Conservation (phyloP, 2,797 vertebrate species). For the Aldrovandia affinis region DNA sequence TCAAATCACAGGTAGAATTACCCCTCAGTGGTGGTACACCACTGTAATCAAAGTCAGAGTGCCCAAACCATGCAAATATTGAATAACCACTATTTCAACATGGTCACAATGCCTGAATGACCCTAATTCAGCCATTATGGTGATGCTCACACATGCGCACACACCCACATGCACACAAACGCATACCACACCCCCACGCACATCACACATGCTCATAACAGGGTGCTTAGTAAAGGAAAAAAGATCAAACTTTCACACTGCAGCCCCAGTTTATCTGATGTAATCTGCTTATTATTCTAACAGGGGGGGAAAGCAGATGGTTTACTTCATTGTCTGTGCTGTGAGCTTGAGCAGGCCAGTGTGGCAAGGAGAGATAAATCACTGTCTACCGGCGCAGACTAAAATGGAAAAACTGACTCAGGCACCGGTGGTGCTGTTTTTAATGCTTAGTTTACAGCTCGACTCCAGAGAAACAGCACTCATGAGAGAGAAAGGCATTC, state of each 20-base stretch:
- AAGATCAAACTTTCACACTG: constrained; percentile 13
- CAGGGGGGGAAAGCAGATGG: constrained; percentile 71
- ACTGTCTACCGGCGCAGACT: constrained; percentile 59
- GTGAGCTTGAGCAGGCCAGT: constrained; percentile 53
- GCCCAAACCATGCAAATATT: not conserved
- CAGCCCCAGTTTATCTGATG: constrained; percentile 15
- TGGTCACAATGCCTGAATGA: not conserved
- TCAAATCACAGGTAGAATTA: not conserved
- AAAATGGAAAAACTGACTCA: constrained; percentile 72
- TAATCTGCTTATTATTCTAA: constrained; percentile 61
- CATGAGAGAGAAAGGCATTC: constrained; percentile 28
- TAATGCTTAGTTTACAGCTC: constrained; percentile 55
- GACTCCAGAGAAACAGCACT: constrained; percentile 41
- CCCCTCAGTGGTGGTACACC: not conserved
- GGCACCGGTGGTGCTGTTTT: constrained; percentile 51
- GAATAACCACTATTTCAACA: not conserved
- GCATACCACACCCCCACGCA: not conserved
- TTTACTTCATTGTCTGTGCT: constrained; percentile 70
- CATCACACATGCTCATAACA: not conserved
- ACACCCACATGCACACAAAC: not conserved
- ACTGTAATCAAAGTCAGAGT: not conserved
- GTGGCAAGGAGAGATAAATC: constrained; percentile 64
- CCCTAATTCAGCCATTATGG: not conserved
- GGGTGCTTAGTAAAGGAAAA: constrained; percentile 11
- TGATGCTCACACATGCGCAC: not conserved